Conservation (phyloP, 2,797 vertebrate species). For the Enteromius argenteus region DNA sequence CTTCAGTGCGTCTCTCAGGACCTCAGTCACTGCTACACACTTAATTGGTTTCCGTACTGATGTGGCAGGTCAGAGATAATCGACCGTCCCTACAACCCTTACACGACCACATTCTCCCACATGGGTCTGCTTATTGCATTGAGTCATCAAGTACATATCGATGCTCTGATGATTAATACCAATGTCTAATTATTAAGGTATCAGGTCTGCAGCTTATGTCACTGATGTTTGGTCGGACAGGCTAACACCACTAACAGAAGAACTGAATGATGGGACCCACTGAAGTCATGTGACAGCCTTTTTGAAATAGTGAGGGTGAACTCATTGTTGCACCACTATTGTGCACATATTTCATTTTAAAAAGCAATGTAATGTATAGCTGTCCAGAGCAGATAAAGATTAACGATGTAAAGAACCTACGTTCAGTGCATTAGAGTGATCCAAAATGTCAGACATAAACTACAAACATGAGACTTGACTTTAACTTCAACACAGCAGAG, state of each 20-base stretch:
- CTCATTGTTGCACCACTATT: not conserved
- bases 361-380: not conserved
- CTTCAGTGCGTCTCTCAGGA: slow-evolving; percentile 41
- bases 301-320: not conserved
- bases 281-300: slow-evolving; percentile 15
- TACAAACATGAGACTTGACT: not conserved
- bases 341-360: not conserved
- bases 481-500: not conserved
- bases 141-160: slow-evolving; percentile 42
- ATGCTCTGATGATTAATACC: slow-evolving; percentile 42
- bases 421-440: not conserved
- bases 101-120: slow-evolving; percentile 28
- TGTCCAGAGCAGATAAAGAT: not conserved
- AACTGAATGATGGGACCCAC: slow-evolving; percentile 13
- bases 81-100: slow-evolving; percentile 38
- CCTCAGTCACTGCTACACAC: slow-evolving; percentile 27
- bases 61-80: slow-evolving; percentile 48
- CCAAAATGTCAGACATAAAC: not conserved
- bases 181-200: slow-evolving; percentile 49
- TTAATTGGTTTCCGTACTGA: slow-evolving; percentile 55
- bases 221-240: not conserved
- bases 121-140: slow-evolving; percentile 44
- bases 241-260: not conserved
- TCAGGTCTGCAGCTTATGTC: slow-evolving; percentile 22
- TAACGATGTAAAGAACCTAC: not conserved